A percentile compares a stretch with the other conserved stretches of the same genome.
These are phyloP conservation scores for Cephalotes varians DNA, from an alignment of 2,888 invertebrate genomes.

Conservation along the genomic window DNA sequence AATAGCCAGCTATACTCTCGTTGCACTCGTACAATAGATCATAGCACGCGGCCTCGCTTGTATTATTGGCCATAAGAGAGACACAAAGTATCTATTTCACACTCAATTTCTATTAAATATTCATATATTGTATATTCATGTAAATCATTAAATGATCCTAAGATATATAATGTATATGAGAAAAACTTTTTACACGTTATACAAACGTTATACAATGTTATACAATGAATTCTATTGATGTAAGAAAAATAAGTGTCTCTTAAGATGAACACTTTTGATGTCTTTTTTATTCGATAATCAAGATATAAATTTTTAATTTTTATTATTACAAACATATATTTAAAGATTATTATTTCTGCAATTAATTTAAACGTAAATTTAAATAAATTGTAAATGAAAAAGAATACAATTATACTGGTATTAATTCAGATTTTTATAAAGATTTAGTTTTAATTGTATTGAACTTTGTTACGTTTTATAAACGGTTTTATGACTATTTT, in stretches of 20 bases:
- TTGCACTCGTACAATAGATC: conserved; percentile 33
- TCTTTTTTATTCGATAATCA: background rate
- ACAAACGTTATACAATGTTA: too few relatives aligned
- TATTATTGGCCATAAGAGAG: conserved; percentile 8
- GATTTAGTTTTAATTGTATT: background rate
- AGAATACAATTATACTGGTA: background rate
- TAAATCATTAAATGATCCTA: background rate
- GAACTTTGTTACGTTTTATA: background rate
- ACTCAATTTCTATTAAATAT: background rate
- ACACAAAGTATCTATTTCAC: background rate
- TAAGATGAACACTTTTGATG: background rate
- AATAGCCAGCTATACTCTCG: conserved; percentile 66
- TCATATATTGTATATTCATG: background rate
- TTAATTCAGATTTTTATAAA: background rate
- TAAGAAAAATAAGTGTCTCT: background rate
- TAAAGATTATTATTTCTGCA: background rate
- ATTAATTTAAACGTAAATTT: background rate
- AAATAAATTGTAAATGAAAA: background rate
- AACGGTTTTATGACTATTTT: background rate
- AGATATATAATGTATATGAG: background rate
- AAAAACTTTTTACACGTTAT: too few relatives aligned
- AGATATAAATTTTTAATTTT: background rate
- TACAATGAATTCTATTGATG: background rate
- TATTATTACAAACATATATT: background rate
- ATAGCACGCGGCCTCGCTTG: conserved; percentile 2